Evolutionary conservation across 2,888 invertebrate genomes (phyloP), one percentile per base, ranked within the genome.

Genomic region (Drosophila pseudotalamancana): DNA sequence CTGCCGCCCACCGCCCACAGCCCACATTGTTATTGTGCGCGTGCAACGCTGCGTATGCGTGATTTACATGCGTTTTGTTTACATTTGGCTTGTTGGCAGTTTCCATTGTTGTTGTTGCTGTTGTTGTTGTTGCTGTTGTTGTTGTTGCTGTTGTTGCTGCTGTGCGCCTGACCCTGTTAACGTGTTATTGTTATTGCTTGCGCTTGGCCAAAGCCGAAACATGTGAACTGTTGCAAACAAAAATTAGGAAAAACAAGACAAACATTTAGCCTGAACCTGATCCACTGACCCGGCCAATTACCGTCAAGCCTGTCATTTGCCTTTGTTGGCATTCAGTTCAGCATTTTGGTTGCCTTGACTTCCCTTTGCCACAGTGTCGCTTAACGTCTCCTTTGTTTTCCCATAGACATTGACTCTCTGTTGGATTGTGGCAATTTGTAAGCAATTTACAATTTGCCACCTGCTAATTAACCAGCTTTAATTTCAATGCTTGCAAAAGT

Each of bases 31-130:
- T 80, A 56, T 80, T 80, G 87, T 81, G 80, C 66, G 70, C 74
- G 77, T 80, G 74, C 75, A 77, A 72, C 77, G 87, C 72, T 80
- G 81, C 81, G 85, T 74, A 84, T 81, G 75, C 81, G 74, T 87
- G 82, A 85, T 82, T 83, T 87, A 61, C 87, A 87, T 87, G 75
- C 61, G 65, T 72, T 68, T 76, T 85, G 86, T 78, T 87, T 85
- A 65, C 62, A 35, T 55, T 68, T 72, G 49, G 25, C 35, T 49
- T 8, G 40, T 9, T 34, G 46, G n/a, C 49, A 60, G 27, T 54
- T 60, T 19, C 31, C 42, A 56, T 42, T 64, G 37, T 40, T 55
- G 27, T 34, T 37, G 32, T 18, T 49, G 9, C 55, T 66, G 29
- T 54, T 35, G 29, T 25, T 54, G 51, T 5, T 35, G 51, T 27